phyloP scores from a whole-genome alignment of 2,113 vertebrate genomes.

The Arvicanthis niloticus region DNA sequence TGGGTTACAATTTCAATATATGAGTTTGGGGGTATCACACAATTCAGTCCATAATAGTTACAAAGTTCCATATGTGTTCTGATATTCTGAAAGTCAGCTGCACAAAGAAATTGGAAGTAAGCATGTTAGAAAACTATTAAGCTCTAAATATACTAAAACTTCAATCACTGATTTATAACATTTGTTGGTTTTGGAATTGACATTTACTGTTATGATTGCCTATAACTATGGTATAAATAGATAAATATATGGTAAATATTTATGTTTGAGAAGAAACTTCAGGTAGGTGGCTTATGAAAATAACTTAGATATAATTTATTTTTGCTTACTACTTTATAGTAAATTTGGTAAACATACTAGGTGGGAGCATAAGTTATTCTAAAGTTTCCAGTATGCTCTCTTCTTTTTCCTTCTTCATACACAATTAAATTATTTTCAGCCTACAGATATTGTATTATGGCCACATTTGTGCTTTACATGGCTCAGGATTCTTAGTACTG shows the following conservation, averaged over 20 bases:
- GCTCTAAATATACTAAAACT: slow-evolving; percentile 78
- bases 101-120: slow-evolving; percentile 74
- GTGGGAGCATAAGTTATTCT: background rate
- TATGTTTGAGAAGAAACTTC: background rate
- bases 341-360: background rate
- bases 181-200: slow-evolving; percentile 57
- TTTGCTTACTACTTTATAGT: background rate
- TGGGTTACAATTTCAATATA: background rate
- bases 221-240: slow-evolving; percentile 55
- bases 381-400: background rate
- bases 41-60: background rate
- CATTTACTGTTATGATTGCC: slow-evolving; percentile 72
- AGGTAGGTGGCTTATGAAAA: background rate
- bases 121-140: slow-evolving; percentile 71
- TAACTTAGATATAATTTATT: background rate
- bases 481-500: background rate
- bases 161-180: slow-evolving; percentile 76
- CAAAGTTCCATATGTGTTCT: slow-evolving; percentile 38
- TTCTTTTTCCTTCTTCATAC: background rate
- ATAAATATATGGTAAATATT: slow-evolving; percentile 52
- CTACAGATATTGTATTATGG: background rate
- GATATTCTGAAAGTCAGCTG: slow-evolving; percentile 77
- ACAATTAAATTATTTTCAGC: background rate
- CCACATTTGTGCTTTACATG: background rate
- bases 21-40: background rate